Evolutionary conservation across 2,113 vertebrate genomes (phyloP), one percentile per base, ranked within the genome.

Genomic region (Lophochroa leadbeateri): DNA sequence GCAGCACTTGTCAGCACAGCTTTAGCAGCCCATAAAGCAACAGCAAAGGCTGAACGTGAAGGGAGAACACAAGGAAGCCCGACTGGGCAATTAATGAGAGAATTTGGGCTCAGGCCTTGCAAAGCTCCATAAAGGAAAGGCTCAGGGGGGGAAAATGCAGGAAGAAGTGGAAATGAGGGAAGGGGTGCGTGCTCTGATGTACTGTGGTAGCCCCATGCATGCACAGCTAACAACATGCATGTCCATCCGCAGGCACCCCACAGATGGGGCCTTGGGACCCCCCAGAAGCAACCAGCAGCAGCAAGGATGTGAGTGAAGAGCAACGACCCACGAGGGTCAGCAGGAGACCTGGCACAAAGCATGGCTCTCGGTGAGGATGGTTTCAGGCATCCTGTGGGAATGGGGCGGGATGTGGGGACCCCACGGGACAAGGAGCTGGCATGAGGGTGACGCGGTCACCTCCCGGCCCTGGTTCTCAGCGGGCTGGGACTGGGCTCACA

Each of bases 231-330:
- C 4, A 3, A 21, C 23, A 0, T 0, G 16, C 49, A 0, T 17
- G 37, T 29, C 15, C 39, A 2, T 18, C 65, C 3, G 0, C 71
- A 90, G 76, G n/a, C 8, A 4, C 4, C 47, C 74, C 46, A 7
- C 1, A 0, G 3, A 0, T 1, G 5, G 28, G 37, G 6, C 24
- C 3, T 1, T 1, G 2, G 39, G 71, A 33, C 13, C 20, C 39
- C 49, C 74, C 2, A 0, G 6, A 5, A 50, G 41, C 1, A 2
- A 9, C 28, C 2, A 0, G 5, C 43, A 19, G 44, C 33, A 15
- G 5, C 9, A 2, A 37, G 47, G 70, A 12, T 4, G 0, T 0
- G 55, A 47, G 53, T 0, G 71, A 46, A 58, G 57, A 58, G 57
- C 57, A 58, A 14, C 1, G 20, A 14, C 9, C 20, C 33, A 58